Evolutionary conservation across 2,113 vertebrate species (phyloP), one percentile per base, ranked within the genome.

Genomic region (Tor tambroides): DNA sequence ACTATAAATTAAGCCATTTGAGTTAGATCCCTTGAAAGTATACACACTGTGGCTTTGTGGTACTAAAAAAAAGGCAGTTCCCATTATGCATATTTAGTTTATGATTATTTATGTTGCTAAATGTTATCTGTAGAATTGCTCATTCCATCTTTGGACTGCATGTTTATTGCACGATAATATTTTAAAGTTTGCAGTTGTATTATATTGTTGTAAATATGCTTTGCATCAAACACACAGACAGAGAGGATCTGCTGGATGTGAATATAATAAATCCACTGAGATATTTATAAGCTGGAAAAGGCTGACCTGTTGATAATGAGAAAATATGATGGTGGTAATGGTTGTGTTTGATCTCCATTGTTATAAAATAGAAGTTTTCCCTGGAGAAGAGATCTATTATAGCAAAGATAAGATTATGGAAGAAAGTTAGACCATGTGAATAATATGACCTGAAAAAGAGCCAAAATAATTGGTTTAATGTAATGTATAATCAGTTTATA

Each of bases 231-330:
- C 41, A 26, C 2, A 5, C 38, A 46, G 2, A 0, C 72, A 26
- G 75, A 10, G 51, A 35, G 51, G 9, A 32, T n/a, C 56, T 63
- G 3, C 15, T 63, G 7, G 56, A 5, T 28, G 23, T 43, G 23
- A 0, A 23, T 43, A 26, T 23, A 26, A 63, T 80, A 35, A 12
- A 46, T 79, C 28, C 35, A 43, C 14, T 41, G 56, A 43, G 38
- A 2, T 81, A 81, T 81, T 81, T 21, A 81, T 81, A 19, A 65
- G 38, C 7, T 43, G 21, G n/a, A 41, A 80, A 23, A 41, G 38
- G 59, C 4, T 65, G 38, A 65, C 35, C 35, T 28, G 35, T 17
- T 65, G 35, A 81, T 81, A 30, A 28, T 46, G 35, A 81, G n/a
- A 43, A 21, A 43, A 81, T 81, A 21, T 46, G 59, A 81, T 46